These are phyloP conservation scores for Brevimyrus niger DNA, from an alignment of 2,113 vertebrate genomes.

Conservation along the genomic window DNA sequence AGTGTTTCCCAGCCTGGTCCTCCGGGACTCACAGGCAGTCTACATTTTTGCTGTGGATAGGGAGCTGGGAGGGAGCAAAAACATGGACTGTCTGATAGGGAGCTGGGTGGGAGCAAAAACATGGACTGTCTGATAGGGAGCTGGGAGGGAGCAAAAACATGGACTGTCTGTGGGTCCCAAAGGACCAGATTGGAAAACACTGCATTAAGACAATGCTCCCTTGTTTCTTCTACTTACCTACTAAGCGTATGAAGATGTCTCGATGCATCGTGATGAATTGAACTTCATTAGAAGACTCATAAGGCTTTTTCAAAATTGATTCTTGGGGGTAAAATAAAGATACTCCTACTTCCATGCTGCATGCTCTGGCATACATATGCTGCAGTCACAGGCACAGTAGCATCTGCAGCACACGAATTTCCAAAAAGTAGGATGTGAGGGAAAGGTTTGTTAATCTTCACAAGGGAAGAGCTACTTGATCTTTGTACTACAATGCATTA, in stretches of 20 bases:
- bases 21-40: background rate
- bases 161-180: background rate
- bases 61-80: background rate
- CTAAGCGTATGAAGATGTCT: constrained; percentile 27
- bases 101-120: background rate
- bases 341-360: background rate
- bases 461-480: background rate
- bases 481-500: background rate
- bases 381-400: background rate
- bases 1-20: background rate
- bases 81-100: background rate
- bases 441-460: background rate
- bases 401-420: background rate
- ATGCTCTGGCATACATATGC: background rate
- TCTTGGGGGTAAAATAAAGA: background rate
- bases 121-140: background rate
- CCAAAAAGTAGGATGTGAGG: background rate
- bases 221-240: background rate
- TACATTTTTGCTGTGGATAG: background rate
- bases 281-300: background rate
- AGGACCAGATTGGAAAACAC: background rate
- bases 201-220: constrained; percentile 9
- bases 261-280: background rate
- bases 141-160: background rate
- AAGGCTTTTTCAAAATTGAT: background rate